A percentile compares a stretch with the other conserved stretches of the same genome.
These are phyloP conservation scores for Subacronicta megacephala DNA, from an alignment of 2,888 invertebrate genomes.

Conservation along the genomic window DNA sequence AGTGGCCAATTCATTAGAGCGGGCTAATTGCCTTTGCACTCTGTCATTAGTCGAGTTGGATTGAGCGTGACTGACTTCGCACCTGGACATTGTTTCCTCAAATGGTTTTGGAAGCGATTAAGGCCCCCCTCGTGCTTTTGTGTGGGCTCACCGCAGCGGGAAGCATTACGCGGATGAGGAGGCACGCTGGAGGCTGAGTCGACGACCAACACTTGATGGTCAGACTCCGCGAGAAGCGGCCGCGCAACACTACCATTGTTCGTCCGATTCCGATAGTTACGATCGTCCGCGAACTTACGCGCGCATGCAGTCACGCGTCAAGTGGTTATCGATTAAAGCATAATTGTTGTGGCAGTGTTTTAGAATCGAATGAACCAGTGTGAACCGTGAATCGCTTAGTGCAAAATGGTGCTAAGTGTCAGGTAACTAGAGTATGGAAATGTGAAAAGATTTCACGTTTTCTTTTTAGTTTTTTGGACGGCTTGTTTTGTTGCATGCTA, in stretches of 20 bases:
- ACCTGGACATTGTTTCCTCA: constrained; percentile 72
- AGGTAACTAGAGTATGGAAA: constrained; percentile 77
- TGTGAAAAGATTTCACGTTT: constrained; percentile 31
- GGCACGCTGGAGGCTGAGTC: constrained; percentile 73
- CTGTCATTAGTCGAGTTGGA: constrained; percentile 65
- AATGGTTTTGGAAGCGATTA: constrained; percentile 74
- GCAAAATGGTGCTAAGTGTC: constrained; percentile 83
- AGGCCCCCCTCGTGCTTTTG: constrained; percentile 59
- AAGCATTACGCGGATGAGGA: constrained; percentile 77
- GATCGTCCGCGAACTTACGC: constrained; percentile 50
- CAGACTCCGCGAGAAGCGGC: constrained; percentile 70
- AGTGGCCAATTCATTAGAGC: constrained; percentile 40
- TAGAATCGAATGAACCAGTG: constrained; percentile 60
- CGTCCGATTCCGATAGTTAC: constrained; percentile 35
- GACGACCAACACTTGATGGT: constrained; percentile 69
- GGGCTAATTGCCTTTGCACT: constrained; percentile 63
- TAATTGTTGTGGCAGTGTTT: constrained; percentile 56
- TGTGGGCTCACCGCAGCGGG: constrained; percentile 62
- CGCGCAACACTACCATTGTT: constrained; percentile 50
- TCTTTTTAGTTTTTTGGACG: constrained; percentile 18
- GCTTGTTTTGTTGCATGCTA: not conserved
- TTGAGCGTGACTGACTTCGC: constrained; percentile 69
- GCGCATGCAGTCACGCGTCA: constrained; percentile 50
- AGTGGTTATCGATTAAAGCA: constrained; percentile 45
- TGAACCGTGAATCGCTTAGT: constrained; percentile 61